Conservation (phyloP, 2,113 vertebrate genomes). For the Sialia sialis region DNA sequence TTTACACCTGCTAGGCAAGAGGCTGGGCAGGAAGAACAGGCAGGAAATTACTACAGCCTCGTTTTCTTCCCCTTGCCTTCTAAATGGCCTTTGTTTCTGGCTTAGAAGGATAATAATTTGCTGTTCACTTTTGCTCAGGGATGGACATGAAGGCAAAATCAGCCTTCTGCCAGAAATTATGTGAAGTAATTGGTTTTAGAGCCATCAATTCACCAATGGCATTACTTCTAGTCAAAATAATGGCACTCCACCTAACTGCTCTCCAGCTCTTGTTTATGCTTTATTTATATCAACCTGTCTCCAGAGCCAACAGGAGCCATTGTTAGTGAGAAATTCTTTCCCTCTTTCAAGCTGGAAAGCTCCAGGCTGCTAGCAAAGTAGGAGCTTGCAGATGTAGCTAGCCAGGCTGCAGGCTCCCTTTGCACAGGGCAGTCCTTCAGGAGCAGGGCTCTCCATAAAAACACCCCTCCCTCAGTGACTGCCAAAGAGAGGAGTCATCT, state of each 20-base stretch:
- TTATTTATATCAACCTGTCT: not conserved
- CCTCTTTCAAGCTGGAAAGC: not conserved
- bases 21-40: not conserved
- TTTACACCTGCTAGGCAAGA: not conserved
- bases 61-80: not conserved
- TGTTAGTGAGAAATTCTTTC: not conserved
- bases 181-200: not conserved
- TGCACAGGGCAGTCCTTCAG: not conserved
- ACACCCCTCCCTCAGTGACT: not conserved
- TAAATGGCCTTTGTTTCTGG: not conserved
- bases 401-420: not conserved
- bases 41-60: not conserved
- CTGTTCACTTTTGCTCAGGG: not conserved
- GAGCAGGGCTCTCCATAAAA: not conserved
- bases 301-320: not conserved
- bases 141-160: not conserved
- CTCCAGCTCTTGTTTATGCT: not conserved
- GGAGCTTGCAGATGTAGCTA: fast-evolving
- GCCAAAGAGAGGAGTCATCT: not conserved
- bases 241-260: not conserved
- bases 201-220: not conserved
- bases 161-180: not conserved
- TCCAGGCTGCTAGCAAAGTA: not conserved
- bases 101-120: not conserved
- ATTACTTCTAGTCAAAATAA: not conserved